A percentile compares a stretch with the other conserved stretches of the same genome.
Conservation (phyloP, 2,113 vertebrate species). For the Colius striatus region DNA sequence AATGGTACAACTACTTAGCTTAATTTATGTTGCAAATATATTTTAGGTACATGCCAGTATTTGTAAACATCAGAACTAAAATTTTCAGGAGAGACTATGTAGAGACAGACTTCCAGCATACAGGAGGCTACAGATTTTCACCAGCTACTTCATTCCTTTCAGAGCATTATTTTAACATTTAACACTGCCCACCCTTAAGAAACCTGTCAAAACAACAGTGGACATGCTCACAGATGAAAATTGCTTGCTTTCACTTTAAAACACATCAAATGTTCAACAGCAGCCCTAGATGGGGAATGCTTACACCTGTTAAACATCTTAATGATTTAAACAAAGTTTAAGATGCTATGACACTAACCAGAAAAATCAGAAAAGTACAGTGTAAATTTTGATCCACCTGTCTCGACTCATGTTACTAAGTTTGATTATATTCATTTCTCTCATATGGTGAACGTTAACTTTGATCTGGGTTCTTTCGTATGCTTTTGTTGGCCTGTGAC, state of each 20-base stretch:
- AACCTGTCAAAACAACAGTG: background rate
- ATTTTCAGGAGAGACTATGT: rapidly evolving
- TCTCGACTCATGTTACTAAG: background rate
- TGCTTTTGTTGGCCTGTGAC: background rate
- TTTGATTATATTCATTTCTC: background rate
- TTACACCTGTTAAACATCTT: background rate
- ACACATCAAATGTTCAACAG: background rate
- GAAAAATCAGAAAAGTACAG: background rate
- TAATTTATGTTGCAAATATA: background rate
- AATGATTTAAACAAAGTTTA: background rate
- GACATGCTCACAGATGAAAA: background rate
- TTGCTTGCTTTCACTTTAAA: background rate
- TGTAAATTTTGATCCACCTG: background rate
- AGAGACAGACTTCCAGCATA: background rate
- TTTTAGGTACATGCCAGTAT: background rate
- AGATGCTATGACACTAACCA: background rate
- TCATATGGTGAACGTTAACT: background rate
- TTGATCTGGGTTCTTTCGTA: background rate
- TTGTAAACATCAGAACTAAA: background rate
- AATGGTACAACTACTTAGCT: background rate
- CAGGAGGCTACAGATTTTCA: background rate
- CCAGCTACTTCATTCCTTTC: background rate
- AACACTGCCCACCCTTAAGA: background rate
- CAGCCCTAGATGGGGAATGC: background rate
- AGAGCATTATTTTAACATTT: background rate